Conservation (phyloP, 1,140 invertebrate species). For the Callitettix versicolor region DNA sequence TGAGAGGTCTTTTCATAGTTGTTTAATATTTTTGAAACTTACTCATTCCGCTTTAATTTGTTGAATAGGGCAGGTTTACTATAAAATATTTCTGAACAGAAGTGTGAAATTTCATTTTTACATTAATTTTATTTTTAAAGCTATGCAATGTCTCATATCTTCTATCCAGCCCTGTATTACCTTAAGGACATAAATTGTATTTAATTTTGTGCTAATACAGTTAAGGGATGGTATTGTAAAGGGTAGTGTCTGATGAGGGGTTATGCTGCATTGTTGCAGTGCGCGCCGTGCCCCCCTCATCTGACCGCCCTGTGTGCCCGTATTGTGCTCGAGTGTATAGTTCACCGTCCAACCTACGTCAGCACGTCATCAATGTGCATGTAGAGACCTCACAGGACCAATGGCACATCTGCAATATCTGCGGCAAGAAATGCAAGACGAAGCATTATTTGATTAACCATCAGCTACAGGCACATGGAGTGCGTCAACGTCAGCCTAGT, state of each 20-base stretch:
- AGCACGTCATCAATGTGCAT: slow-evolving; percentile 63
- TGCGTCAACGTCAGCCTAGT: slow-evolving; percentile 41
- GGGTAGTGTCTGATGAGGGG: slow-evolving; percentile 31
- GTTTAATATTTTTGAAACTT: too few relatives aligned
- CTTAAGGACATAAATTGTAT: too few relatives aligned
- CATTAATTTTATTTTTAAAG: too few relatives aligned
- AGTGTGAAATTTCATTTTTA: too few relatives aligned
- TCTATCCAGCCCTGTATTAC: too few relatives aligned
- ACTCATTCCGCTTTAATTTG: too few relatives aligned
- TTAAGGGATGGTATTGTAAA: slow-evolving; percentile 18
- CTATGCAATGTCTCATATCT: too few relatives aligned
- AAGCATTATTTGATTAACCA: slow-evolving; percentile 67
- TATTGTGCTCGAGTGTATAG: slow-evolving; percentile 57
- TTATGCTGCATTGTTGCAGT: slow-evolving; percentile 31
- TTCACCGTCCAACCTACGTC: slow-evolving; percentile 54
- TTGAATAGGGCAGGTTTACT: too few relatives aligned
- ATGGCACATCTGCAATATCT: slow-evolving; percentile 57
- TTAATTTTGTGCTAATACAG: too few relatives aligned
- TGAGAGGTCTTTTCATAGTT: too few relatives aligned
- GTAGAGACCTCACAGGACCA: slow-evolving; percentile 54
- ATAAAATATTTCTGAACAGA: too few relatives aligned
- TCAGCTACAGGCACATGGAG: slow-evolving; percentile 59
- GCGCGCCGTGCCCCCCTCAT: slow-evolving; percentile 22
- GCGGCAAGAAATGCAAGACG: slow-evolving; percentile 63
- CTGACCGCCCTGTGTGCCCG: slow-evolving; percentile 47